Conservation (phyloP, 2,797 vertebrate species). For the Aselliscus stoliczkanus region DNA sequence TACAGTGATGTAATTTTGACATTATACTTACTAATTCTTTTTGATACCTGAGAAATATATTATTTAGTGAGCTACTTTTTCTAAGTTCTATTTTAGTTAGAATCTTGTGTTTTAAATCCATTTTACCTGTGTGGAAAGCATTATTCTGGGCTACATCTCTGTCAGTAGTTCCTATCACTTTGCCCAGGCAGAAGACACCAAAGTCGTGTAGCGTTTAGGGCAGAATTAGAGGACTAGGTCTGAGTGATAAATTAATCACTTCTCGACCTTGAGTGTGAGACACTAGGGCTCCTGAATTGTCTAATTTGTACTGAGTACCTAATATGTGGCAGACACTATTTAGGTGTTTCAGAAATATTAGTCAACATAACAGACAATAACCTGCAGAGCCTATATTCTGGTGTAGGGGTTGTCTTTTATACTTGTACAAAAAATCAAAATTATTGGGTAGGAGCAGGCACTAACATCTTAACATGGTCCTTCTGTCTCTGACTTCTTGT, state of each 20-base stretch:
- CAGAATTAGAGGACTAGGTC: not conserved
- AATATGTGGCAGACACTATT: not conserved
- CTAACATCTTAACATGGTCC: not conserved
- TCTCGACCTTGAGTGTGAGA: not conserved
- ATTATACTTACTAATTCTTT: not conserved
- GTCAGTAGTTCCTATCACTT: not conserved
- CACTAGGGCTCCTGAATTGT: not conserved
- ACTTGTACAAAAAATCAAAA: not conserved
- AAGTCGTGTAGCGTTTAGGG: not conserved
- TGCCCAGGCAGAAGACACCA: not conserved
- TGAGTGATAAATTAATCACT: not conserved
- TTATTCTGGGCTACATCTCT: not conserved
- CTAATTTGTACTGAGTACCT: not conserved
- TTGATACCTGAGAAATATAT: not conserved
- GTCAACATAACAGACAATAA: not conserved
- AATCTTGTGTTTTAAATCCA: not conserved
- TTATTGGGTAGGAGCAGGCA: not conserved
- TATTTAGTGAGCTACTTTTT: not conserved
- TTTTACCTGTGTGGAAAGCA: not conserved
- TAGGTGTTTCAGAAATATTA: not conserved
- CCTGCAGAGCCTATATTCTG: not conserved
- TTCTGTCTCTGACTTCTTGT: not conserved
- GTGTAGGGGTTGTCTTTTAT: not conserved
- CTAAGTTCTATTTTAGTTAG: not conserved
- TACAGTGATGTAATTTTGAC: not conserved